phyloP scores from a whole-genome alignment of 2,888 invertebrate species.

The Caenorhabditis becei region DNA sequence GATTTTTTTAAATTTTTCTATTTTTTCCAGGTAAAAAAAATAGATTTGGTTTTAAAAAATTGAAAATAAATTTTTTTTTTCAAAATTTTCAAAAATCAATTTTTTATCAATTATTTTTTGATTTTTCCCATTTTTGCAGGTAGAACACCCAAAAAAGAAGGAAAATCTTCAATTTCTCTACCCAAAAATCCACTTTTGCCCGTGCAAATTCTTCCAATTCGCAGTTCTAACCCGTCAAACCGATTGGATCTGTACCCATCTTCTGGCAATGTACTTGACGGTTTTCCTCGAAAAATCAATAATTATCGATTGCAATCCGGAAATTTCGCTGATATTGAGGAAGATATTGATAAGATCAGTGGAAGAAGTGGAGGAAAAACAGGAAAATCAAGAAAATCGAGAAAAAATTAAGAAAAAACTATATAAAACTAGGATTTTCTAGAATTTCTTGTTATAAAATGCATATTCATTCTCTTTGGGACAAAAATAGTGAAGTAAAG shows the following conservation, averaged over 20 bases:
- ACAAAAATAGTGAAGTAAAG: too few relatives aligned
- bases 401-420: too few relatives aligned
- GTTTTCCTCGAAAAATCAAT: conserved; percentile 11
- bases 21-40: too few relatives aligned
- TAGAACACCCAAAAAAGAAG: conserved; percentile 28
- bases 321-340: conserved; percentile 18
- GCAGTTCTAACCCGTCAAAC: conserved; percentile 25
- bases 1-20: too few relatives aligned
- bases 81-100: background rate
- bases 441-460: too few relatives aligned
- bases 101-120: background rate
- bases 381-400: too few relatives aligned
- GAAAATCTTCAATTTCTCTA: conserved; percentile 35
- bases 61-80: too few relatives aligned
- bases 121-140: conserved; percentile 8
- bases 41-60: too few relatives aligned
- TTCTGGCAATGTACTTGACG: conserved; percentile 29
- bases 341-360: conserved; percentile 23
- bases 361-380: background rate
- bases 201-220: conserved; percentile 39
- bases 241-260: conserved; percentile 48
- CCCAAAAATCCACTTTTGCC: conserved; percentile 38
- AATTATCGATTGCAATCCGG: conserved; percentile 19
- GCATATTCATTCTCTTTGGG: too few relatives aligned
- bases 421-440: too few relatives aligned